Evolutionary conservation across 1,140 invertebrate species (phyloP), one percentile per base, ranked within the genome.

Genomic region (Heliconius hermathena): DNA sequence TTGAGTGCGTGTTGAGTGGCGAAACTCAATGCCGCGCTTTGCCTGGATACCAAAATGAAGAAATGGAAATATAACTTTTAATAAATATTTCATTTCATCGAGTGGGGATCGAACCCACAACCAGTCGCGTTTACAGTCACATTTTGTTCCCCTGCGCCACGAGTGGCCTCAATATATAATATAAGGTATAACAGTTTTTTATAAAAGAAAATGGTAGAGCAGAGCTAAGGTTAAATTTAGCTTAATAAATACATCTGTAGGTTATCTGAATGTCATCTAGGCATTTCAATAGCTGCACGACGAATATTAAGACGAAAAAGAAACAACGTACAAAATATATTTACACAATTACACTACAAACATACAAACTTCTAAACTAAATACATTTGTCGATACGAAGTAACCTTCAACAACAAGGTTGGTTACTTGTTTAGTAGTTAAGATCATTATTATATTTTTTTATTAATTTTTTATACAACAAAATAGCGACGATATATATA

Each of bases 381-480:
- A 71, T 38, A 71, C 9, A 38, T 38, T 41, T 72, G 41, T 72
- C 71, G 71, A 72, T 41, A 41, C 73, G 70, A 72, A 57, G 11
- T 41, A 74, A 70, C 54, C 73, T 76, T 80, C 74, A 33, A 74
- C 9, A 76, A 77, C 66, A 66, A 66, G 60, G n/a, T 33, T 33
- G 57, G 49, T 41, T 72, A 57, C 20, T 60, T 76, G 26, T 26
- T 13, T 36, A 36, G 6, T 36, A 8, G 6, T 72, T 33, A 71
- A 60, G 11, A 22, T 66, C n/a, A 66, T 66, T 66, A 66, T 18
- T 36, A 36, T 36, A 36, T 36, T 36, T 0, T 36, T 36, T 8
- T 36, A 36, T 36, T 8, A 36, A 1, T 36, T 36, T 36, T 36
- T 36, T 6, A 36, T 0, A 36, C 33, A 36, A 36, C 33, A 36